Evolutionary conservation across 2,888 invertebrate species (phyloP).

Genomic region (Hyposoter didymator): DNA sequence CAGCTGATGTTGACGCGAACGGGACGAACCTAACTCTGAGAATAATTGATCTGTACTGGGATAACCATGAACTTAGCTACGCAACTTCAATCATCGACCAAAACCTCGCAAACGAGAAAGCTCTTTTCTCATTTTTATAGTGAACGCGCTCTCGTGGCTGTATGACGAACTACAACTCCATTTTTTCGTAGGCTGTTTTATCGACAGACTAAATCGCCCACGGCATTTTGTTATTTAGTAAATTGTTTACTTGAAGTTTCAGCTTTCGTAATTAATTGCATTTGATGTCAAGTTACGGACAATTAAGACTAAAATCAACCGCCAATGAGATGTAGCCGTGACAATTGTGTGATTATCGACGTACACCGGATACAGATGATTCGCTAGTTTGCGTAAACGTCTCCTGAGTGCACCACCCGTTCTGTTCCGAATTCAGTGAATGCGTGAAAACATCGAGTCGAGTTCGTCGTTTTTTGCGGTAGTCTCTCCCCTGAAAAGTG

Average conservation of each 20-base stretch:
- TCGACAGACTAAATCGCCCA: neutral
- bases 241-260: neutral
- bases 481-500: slow-evolving; percentile 11
- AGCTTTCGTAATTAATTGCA: neutral
- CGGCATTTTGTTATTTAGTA: neutral
- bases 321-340: neutral
- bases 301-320: neutral
- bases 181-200: neutral
- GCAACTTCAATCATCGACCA: slow-evolving; percentile 11
- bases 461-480: neutral
- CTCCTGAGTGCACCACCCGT: neutral
- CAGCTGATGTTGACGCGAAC: slow-evolving; percentile 79
- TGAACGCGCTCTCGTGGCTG: neutral
- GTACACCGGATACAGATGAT: neutral
- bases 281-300: neutral
- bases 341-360: neutral
- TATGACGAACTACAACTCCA: neutral
- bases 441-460: slow-evolving; percentile 20
- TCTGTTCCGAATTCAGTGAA: neutral
- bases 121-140: neutral
- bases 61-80: slow-evolving; percentile 72
- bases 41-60: slow-evolving; percentile 78
- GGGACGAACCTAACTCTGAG: slow-evolving; percentile 73
- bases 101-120: neutral
- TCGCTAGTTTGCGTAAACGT: neutral